These are phyloP conservation scores for Macquaria australasica DNA, from an alignment of 2,113 vertebrate genomes.

Conservation along the genomic window DNA sequence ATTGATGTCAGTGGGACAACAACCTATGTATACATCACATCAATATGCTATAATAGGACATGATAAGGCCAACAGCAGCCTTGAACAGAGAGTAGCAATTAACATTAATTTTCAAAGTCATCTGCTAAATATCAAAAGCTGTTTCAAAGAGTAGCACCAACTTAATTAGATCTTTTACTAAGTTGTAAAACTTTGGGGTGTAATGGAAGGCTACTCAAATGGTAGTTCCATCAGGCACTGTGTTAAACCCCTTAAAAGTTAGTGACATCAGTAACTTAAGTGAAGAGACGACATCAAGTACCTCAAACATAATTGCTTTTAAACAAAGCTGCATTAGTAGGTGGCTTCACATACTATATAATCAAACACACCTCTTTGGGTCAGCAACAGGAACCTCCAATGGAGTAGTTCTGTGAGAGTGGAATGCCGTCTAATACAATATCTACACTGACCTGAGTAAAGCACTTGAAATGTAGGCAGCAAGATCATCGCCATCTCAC, in stretches of 20 bases:
- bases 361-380: conserved; percentile 54
- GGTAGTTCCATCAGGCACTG: conserved; percentile 78
- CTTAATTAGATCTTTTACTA: conserved; percentile 37
- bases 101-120: conserved; percentile 44
- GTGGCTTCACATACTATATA: conserved; percentile 34
- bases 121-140: conserved; percentile 51
- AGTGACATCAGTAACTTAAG: conserved; percentile 66
- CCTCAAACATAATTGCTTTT: conserved; percentile 33
- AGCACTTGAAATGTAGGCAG: conserved; percentile 76
- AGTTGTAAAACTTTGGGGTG: conserved; percentile 53
- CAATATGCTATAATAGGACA: conserved; percentile 54
- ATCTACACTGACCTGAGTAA: conserved; percentile 79
- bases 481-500: conserved; percentile 34
- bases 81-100: conserved; percentile 32
- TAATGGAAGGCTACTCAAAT: conserved; percentile 50
- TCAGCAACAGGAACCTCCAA: conserved; percentile 41
- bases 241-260: conserved; percentile 45
- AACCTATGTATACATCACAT: conserved; percentile 20
- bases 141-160: conserved; percentile 76
- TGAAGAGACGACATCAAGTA: conserved; percentile 31
- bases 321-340: conserved; percentile 37
- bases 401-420: conserved; percentile 44
- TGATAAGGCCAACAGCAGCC: conserved; percentile 30
- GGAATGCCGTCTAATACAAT: conserved; percentile 70
- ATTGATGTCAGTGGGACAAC: conserved; percentile 21